Evolutionary conservation across 2,888 invertebrate genomes (phyloP).

Genomic region (Rhingia rostrata): DNA sequence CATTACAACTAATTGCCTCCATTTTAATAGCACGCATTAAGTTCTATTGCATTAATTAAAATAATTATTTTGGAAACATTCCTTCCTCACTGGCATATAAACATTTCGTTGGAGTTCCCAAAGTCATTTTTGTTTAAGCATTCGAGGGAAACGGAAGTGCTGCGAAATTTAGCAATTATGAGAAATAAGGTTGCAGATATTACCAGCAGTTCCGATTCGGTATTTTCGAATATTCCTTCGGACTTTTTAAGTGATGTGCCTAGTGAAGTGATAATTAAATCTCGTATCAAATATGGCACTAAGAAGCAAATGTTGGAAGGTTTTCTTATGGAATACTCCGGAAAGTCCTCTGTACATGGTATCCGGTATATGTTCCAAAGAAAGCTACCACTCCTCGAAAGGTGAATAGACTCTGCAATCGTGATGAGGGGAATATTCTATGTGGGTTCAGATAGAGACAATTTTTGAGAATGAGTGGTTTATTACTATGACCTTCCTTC

Average conservation of each 20-base stretch:
- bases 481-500: no score
- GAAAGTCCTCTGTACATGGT: conserved; percentile 81
- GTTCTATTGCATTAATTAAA: conserved; percentile 31
- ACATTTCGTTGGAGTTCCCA: background rate
- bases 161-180: conserved; percentile 15
- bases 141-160: conserved; percentile 16
- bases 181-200: conserved; percentile 34
- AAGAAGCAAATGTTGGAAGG: conserved; percentile 79
- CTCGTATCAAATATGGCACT: conserved; percentile 80
- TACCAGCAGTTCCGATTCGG: conserved; percentile 31
- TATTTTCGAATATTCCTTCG: conserved; percentile 72
- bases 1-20: background rate
- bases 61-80: conserved; percentile 10
- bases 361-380: conserved; percentile 81
- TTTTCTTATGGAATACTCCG: conserved; percentile 80
- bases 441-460: no score
- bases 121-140: conserved; percentile 27
- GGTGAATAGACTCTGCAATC: conserved; percentile 74
- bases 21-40: conserved; percentile 12
- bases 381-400: conserved; percentile 80
- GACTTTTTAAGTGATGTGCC: conserved; percentile 81
- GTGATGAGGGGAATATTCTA: background rate
- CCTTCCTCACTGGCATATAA: background rate
- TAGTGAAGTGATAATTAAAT: conserved; percentile 81
- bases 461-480: no score